phyloP scores from a whole-genome alignment of 1,140 invertebrate genomes.

The Theocolax elegans region DNA sequence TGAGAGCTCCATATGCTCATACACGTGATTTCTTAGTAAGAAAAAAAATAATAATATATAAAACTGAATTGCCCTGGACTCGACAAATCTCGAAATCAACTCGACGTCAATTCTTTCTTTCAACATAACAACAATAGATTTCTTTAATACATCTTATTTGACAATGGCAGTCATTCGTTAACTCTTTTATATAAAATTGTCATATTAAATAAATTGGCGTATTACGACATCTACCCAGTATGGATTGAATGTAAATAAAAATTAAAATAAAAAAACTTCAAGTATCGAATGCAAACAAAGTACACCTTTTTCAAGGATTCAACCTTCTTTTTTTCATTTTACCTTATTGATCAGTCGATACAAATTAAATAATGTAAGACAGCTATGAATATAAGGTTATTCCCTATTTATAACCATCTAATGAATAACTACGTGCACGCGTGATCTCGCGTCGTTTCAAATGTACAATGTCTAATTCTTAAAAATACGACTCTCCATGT shows the following conservation, averaged over 20 bases:
- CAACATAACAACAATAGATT: conserved; percentile 34
- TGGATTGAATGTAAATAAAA: conserved; percentile 4
- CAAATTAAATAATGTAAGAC: conserved; percentile 37
- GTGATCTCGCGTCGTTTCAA: conserved; percentile 26
- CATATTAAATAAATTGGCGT: conserved; percentile 26
- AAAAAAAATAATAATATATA: conserved; percentile 6
- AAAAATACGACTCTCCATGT: conserved; percentile 33
- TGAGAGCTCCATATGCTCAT: conserved; percentile 14
- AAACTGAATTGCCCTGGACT: conserved; percentile 30
- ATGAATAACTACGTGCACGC: conserved; percentile 24
- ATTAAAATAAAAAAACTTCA: conserved; percentile 30
- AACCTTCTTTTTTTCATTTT: conserved; percentile 17
- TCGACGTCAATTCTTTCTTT: conserved; percentile 23
- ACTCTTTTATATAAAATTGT: conserved; percentile 37
- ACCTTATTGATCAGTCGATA: conserved; percentile 30
- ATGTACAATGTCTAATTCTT: conserved; percentile 35
- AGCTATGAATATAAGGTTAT: conserved; percentile 34
- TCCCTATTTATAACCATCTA: conserved; percentile 28
- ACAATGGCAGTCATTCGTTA: conserved; percentile 36
- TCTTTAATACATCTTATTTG: conserved; percentile 32
- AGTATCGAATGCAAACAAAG: conserved; percentile 5
- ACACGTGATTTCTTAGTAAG: conserved; percentile 3
- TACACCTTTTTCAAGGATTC: conserved; percentile 12
- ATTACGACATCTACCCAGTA: conserved; percentile 8
- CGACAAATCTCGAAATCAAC: conserved; percentile 30